phyloP scores from a whole-genome alignment of 2,797 vertebrate genomes.

The Acanthis flammea region DNA sequence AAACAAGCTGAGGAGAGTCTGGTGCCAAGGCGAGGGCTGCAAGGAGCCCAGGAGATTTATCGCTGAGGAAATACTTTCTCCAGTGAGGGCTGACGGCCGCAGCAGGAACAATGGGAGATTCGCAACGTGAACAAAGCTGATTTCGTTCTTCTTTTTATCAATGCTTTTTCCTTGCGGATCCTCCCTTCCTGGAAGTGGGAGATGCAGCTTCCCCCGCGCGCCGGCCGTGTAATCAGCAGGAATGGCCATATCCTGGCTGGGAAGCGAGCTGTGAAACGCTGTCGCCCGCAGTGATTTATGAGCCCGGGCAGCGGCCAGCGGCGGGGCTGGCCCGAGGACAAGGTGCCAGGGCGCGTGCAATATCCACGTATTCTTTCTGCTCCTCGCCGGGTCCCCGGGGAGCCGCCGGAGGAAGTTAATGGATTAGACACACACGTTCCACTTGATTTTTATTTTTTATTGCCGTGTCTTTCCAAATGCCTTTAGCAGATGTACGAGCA shows the following conservation, averaged over 20 bases:
- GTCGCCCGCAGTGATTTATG: slow-evolving; percentile 76
- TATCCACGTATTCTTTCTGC: slow-evolving; percentile 78
- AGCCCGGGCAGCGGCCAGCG: slow-evolving; percentile 49
- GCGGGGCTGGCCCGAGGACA: slow-evolving; percentile 49
- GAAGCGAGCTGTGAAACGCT: slow-evolving; percentile 77
- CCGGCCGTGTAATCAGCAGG: slow-evolving; percentile 73
- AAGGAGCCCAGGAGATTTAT: slow-evolving; percentile 82
- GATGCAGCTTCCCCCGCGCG: slow-evolving; percentile 64
- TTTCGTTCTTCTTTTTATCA: slow-evolving; percentile 74
- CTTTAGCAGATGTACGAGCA: slow-evolving; percentile 18
- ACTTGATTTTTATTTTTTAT: slow-evolving; percentile 46
- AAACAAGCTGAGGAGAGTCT: slow-evolving; percentile 75
- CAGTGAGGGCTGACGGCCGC: slow-evolving; percentile 58
- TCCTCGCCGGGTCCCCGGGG: slow-evolving; percentile 22
- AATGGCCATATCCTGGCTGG: slow-evolving; percentile 79
- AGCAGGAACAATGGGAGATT: slow-evolving; percentile 85
- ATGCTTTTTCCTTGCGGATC: slow-evolving; percentile 75
- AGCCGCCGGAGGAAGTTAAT: slow-evolving; percentile 34
- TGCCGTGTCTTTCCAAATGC: slow-evolving; percentile 41
- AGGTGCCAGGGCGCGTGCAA: slow-evolving; percentile 68
- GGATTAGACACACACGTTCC: slow-evolving; percentile 55
- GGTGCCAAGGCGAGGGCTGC: slow-evolving; percentile 66
- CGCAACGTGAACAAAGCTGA: slow-evolving; percentile 70
- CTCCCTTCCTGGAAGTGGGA: slow-evolving; percentile 86
- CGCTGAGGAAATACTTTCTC: slow-evolving; percentile 81